Evolutionary conservation across 1,140 invertebrate genomes (phyloP), one percentile per base, ranked within the genome.

Genomic region (Drosophila burlai): DNA sequence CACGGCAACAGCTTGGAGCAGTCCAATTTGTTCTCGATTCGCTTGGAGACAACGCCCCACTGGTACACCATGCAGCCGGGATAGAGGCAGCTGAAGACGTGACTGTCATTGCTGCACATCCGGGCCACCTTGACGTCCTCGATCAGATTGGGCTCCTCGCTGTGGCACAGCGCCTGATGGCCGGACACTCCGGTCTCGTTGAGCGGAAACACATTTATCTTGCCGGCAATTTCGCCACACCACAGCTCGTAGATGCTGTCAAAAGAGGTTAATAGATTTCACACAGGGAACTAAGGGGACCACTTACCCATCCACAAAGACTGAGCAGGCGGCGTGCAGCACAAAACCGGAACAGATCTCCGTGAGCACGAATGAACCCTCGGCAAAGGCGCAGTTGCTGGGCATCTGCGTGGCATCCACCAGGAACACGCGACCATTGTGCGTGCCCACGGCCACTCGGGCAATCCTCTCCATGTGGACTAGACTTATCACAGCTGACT

Each of bases 1-100:
- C 97, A 98, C 16, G 98, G 98, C 57, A 97, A 96, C 59, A 99
- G 93, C 93, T 98, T 98, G 3, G 97, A 98, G 94, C 97, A 98
- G 93, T 99, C 97, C 50, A 99, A 93, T 79, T 97, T 96, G 80
- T 97, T 97, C 3, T 96, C 92, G 63, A 97, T 95, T 26, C 93
- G 94, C 75, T 95, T 95, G 0, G 94, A 94, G 31, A 93, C 90
- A 16, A 94, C 93, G 80, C 97, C 96, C 97, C 97, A 98, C 87
- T 97, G 97, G 92, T 97, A 97, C 21, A 98, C 96, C 58, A 97
- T 94, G 93, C 96, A 97, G 21, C 97, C 97, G 78, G 94, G 93
- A 93, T 96, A 94, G 95, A 97, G 95, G 81, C 97, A 98, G 0
- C 97, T 97, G 93, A 97, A 96, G 8, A 98, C 95, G 65, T 94